Evolutionary conservation across 2,888 invertebrate genomes (phyloP), one percentile per base, ranked within the genome.

Genomic region (Sinelater perroti): DNA sequence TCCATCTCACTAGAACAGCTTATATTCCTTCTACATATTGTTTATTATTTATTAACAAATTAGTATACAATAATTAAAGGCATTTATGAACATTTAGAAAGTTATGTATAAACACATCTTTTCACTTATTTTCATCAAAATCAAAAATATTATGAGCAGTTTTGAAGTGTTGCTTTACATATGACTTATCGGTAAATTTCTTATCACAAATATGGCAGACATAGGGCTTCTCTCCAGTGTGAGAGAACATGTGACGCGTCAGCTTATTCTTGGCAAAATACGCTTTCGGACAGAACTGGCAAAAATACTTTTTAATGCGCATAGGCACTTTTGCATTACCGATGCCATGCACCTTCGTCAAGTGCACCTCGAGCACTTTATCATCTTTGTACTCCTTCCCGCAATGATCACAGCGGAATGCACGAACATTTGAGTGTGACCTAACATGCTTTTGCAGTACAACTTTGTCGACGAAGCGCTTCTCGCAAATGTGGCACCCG

Each of bases 381-480:
- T 79, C 65, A 0, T 80, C 80, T 60, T 75, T 78, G 66, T 83
- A 82, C 66, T 82, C 82, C 47, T 76, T 75, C 31, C 75, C 74
- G 63, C 83, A 83, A 63, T 82, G 80, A 14, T 79, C 72, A 65
- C 83, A 83, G 14, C 55, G 50, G 16, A 57, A 63, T 5, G 59
- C 60, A n/a, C 60, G 59, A n/a, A 61, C 36, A 47, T 67, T 66
- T 1, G 65, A 62, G 38, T 68, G 68, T 0, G 64, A 56, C 5
- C 44, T 26, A 10, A 67, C 50, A 47, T 68, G 68, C 24, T 62
- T 65, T 5, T 63, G 63, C 18, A 72, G 61, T 52, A 69, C 62
- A 10, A 52, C 33, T 26, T 67, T 65, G 18, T 58, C 61, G 10
- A 61, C 51, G 35, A 68, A 68, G 10, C 56, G 56, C 16, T 62